These are phyloP conservation scores for Holothuria glaberrima DNA, from an alignment of 35 echinoderm and acorn worm species.

Conservation along the genomic window DNA sequence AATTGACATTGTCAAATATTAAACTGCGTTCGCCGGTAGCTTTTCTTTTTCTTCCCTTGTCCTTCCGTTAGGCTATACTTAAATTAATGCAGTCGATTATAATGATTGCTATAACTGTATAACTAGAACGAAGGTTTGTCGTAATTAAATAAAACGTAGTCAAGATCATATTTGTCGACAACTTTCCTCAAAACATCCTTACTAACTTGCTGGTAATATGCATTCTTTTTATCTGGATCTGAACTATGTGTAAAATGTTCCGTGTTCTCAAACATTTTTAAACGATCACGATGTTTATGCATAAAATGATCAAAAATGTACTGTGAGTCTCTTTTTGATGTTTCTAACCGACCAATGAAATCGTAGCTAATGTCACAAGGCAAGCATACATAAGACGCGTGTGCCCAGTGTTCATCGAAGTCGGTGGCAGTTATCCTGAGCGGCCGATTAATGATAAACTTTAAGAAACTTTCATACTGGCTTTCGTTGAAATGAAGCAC, in stretches of 20 bases:
- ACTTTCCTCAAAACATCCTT: not conserved
- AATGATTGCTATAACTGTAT: no score
- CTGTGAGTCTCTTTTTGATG: not conserved
- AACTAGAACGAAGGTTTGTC: no score
- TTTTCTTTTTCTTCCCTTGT: no score
- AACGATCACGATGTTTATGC: not conserved
- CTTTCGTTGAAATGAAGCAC: not conserved
- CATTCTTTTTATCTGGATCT: not conserved
- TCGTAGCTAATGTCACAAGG: constrained; percentile 21
- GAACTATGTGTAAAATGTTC: not conserved
- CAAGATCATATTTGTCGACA: not conserved
- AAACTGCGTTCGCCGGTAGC: no score
- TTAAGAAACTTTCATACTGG: constrained; percentile 13
- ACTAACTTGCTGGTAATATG: not conserved
- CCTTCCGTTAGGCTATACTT: no score
- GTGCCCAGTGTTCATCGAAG: not conserved
- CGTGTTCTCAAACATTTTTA: not conserved
- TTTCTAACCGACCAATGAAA: constrained; percentile 38
- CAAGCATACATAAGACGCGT: not conserved
- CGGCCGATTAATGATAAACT: not conserved
- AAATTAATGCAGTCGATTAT: no score
- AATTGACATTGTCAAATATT: no score
- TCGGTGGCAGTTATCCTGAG: no score
- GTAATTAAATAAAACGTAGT: not conserved
- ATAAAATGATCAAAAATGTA: constrained; percentile 37